Conservation (phyloP, 2,113 vertebrate genomes). For the Acinonyx jubatus region DNA sequence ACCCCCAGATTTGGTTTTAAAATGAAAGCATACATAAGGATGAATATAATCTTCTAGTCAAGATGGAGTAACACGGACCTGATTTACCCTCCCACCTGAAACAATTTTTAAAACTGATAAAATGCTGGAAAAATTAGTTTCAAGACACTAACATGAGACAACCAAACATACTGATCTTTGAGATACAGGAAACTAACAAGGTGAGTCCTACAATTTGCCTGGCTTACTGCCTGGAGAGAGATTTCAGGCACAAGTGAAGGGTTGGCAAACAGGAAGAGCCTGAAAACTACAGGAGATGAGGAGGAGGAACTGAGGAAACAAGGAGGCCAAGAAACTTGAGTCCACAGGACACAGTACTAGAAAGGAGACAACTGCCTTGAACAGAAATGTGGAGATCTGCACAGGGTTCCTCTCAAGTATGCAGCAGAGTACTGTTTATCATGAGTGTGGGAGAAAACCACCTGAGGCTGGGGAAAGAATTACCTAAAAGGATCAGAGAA, state of each 20-base stretch:
- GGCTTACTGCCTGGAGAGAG: neutral
- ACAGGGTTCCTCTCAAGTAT: neutral
- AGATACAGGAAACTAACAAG: neutral
- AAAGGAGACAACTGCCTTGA: neutral
- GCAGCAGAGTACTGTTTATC: neutral
- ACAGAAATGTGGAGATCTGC: neutral
- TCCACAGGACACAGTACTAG: neutral
- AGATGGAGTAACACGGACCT: neutral
- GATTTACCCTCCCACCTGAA: neutral
- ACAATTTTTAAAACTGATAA: neutral
- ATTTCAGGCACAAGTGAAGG: neutral
- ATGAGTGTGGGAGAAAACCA: neutral
- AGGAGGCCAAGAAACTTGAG: neutral
- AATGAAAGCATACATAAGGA: neutral
- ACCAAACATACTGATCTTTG: neutral
- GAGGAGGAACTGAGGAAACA: neutral
- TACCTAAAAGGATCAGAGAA: neutral
- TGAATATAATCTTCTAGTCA: neutral
- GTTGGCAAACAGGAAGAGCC: neutral
- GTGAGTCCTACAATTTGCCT: neutral
- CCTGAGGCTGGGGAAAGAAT: neutral
- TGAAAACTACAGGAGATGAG: neutral
- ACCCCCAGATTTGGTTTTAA: neutral
- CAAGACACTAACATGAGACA: neutral
- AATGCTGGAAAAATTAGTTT: neutral